phyloP scores from a whole-genome alignment of 2,797 vertebrate species.

The Lagorchestes hirsutus region DNA sequence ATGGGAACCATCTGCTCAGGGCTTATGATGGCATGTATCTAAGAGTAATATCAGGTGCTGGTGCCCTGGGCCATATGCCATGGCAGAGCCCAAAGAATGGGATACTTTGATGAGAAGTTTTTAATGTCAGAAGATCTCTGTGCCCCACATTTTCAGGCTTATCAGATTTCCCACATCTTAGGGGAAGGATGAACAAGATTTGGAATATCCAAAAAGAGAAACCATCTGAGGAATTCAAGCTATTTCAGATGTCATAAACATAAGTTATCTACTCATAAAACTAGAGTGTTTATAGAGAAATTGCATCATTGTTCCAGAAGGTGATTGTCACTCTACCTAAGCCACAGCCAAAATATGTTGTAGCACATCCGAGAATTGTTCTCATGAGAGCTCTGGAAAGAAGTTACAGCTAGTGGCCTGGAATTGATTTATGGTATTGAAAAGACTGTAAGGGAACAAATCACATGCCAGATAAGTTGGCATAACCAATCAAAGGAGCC shows the following conservation, averaged over 20 bases:
- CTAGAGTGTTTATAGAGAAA: neutral
- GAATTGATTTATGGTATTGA: constrained; percentile 41
- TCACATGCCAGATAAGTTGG: neutral
- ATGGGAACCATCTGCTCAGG: neutral
- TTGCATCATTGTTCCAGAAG: constrained; percentile 41
- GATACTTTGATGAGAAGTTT: constrained; percentile 46
- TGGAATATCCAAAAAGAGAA: constrained; percentile 27
- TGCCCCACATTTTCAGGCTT: constrained; percentile 30
- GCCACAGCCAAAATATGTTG: constrained; percentile 12
- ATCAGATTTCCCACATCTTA: constrained; percentile 34
- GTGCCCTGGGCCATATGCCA: constrained; percentile 43
- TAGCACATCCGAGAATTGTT: constrained; percentile 40
- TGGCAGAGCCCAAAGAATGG: constrained; percentile 27
- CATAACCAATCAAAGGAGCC: constrained; percentile 22
- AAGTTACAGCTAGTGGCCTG: neutral
- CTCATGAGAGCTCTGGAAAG: neutral
- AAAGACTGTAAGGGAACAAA: constrained; percentile 24
- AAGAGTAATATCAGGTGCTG: constrained; percentile 39
- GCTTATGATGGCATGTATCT: constrained; percentile 29
- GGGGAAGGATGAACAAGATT: constrained; percentile 14
- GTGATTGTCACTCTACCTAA: constrained; percentile 9
- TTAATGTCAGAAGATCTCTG: constrained; percentile 32
- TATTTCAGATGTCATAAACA: constrained; percentile 22
- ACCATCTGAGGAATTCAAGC: constrained; percentile 26
- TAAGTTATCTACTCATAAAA: constrained; percentile 31